Percentiles rank a stretch among this genome's conserved stretches.
These are phyloP conservation scores for Garra rufa DNA, from an alignment of 2,113 vertebrate species.

Conservation along the genomic window DNA sequence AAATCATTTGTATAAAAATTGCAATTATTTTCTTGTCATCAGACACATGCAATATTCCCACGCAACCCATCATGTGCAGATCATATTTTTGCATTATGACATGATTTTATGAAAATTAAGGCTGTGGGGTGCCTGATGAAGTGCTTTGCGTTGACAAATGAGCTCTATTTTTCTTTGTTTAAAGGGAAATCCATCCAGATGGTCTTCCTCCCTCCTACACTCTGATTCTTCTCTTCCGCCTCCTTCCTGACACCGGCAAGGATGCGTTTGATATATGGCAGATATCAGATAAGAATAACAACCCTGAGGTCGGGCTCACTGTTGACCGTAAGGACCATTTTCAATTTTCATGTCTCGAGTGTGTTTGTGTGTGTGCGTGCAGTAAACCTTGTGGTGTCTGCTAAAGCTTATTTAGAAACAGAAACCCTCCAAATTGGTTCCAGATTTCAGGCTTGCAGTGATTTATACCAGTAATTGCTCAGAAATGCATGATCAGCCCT, in stretches of 20 bases:
- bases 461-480: slow-evolving; percentile 41
- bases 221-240: slow-evolving; percentile 91
- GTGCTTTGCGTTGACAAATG: neutral
- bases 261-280: slow-evolving; percentile 98
- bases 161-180: slow-evolving; percentile 47
- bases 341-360: slow-evolving; percentile 13
- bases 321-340: slow-evolving; percentile 86
- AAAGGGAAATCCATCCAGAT: slow-evolving; percentile 93
- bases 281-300: slow-evolving; percentile 92
- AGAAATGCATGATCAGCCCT: slow-evolving; percentile 1
- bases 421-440: slow-evolving; percentile 39
- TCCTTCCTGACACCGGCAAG: slow-evolving; percentile 86
- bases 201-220: slow-evolving; percentile 92
- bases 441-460: slow-evolving; percentile 34
- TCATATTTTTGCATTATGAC: neutral
- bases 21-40: neutral
- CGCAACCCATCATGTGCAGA: neutral
- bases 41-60: neutral
- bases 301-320: slow-evolving; percentile 92
- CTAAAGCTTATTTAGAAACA: slow-evolving; percentile 31
- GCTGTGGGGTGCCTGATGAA: neutral
- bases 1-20: neutral
- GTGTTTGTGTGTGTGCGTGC: slow-evolving; percentile 39
- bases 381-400: slow-evolving; percentile 46
- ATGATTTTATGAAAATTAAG: neutral